Base-by-base conservation (phyloP, 2,797 vertebrate genomes). In the Falco concolor region DNA sequence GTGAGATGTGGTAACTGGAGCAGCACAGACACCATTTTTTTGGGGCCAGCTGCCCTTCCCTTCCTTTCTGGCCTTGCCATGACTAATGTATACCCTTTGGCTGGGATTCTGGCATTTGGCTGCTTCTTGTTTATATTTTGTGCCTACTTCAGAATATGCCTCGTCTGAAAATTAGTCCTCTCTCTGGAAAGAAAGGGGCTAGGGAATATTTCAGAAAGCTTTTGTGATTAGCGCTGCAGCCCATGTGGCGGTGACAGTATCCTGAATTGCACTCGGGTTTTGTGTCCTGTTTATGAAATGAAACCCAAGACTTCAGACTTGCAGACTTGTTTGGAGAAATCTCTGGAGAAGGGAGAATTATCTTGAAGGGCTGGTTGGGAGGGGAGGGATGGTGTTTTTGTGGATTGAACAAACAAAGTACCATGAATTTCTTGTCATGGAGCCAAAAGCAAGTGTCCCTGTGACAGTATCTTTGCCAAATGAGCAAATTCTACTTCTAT, bases 141-240 rank as follows among this genome's bases (percentile, higher is more conserved):
- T 97, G 99, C 99, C 15, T 99, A 98, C 97, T 98, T 99, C 95
- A 99, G 98, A 99, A 99, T 96, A 98, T 99, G 61, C 98, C 98
- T 81, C 95, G 98, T 56, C 97, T 99, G 70, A 99, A 99, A 98
- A 98, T 94, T 95, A 99, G 98, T 98, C 98, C 98, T 69, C 97
- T 99, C 12, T 99, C 98, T 13, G 98, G 98, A 94, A 99, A 98
- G 97, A 98, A 98, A 88, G 98, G 98, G 34, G 97, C 98, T 61
- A 98, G 98, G 99, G 98, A 98, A 98, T 99, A 64, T 98, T 99
- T 97, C 99, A 98, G 95, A 99, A 98, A 98, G 98, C 98, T 97
- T 98, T 98, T 44, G 91, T 99, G 96, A 99, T 99, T 47, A 98
- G 99, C 90, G 98, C 98, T 32, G 98, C 98, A 91, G 98, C 99